A percentile compares a stretch with the other conserved stretches of the same genome.
Conservation (phyloP, 2,113 vertebrate species). For the Apeltes quadracus region DNA sequence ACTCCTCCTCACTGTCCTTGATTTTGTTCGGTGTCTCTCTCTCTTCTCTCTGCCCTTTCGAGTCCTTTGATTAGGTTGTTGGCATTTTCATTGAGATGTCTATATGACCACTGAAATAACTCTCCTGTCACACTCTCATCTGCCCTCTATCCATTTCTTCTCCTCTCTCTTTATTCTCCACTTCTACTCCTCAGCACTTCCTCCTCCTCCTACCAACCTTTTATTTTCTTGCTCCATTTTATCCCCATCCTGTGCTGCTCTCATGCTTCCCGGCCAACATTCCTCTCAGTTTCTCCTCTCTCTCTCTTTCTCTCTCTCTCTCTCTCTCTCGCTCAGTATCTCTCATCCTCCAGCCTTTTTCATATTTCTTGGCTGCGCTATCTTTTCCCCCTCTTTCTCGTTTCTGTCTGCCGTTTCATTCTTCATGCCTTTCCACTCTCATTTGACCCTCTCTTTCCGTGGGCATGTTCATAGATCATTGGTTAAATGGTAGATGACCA, state of each 20-base stretch:
- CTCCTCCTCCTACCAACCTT: slow-evolving; percentile 29
- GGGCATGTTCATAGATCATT: slow-evolving; percentile 39
- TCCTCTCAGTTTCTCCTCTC: slow-evolving; percentile 37
- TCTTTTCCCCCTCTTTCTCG: slow-evolving; percentile 19
- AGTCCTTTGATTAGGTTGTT: slow-evolving; percentile 77
- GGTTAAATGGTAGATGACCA: slow-evolving; percentile 66
- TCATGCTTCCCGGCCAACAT: slow-evolving; percentile 48
- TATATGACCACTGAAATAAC: slow-evolving; percentile 74
- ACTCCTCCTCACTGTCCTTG: neutral
- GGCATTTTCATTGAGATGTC: slow-evolving; percentile 79
- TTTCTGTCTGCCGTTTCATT: slow-evolving; percentile 44
- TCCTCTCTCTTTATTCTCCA: slow-evolving; percentile 49
- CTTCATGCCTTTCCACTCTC: slow-evolving; percentile 18
- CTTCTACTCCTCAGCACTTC: slow-evolving; percentile 24
- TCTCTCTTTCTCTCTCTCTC: slow-evolving; percentile 31
- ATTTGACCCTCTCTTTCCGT: slow-evolving; percentile 37
- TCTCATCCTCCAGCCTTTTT: slow-evolving; percentile 24
- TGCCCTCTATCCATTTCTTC: slow-evolving; percentile 55
- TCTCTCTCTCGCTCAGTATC: slow-evolving; percentile 36
- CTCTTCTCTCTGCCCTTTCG: slow-evolving; percentile 71
- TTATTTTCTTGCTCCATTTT: slow-evolving; percentile 52
- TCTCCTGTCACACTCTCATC: slow-evolving; percentile 65
- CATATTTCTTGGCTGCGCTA: slow-evolving; percentile 13
- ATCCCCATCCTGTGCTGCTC: slow-evolving; percentile 44
- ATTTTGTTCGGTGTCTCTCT: neutral